phyloP scores from a whole-genome alignment of 2,797 vertebrate species.

The Coccyzus lansbergi region DNA sequence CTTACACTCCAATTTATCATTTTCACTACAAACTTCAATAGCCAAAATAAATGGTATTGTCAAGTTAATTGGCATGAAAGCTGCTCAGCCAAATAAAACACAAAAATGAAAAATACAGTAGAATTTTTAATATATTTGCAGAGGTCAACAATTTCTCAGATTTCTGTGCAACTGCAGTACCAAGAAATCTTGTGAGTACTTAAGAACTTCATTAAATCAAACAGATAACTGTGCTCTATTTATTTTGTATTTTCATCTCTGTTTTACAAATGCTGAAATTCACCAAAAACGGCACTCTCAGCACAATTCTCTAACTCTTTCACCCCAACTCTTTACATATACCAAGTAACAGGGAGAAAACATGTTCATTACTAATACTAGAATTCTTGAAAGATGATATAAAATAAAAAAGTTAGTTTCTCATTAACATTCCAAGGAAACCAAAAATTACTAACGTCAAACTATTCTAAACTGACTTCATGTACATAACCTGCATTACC shows the following conservation, averaged over 20 bases:
- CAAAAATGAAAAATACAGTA: neutral
- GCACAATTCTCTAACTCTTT: neutral
- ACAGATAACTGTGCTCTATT: neutral
- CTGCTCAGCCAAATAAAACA: neutral
- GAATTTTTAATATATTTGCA: neutral
- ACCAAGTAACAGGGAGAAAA: neutral
- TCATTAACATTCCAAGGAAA: neutral
- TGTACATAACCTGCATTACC: neutral
- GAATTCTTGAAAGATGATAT: neutral
- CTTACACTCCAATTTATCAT: neutral
- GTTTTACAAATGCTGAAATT: neutral
- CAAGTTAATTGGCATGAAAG: neutral
- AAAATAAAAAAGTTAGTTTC: neutral
- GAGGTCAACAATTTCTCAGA: neutral
- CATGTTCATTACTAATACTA: neutral
- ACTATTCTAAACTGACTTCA: neutral
- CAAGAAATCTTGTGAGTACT: neutral
- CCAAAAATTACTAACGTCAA: rapidly evolving
- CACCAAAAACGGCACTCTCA: neutral
- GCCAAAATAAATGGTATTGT: neutral
- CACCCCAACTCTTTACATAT: neutral
- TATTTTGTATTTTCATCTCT: neutral
- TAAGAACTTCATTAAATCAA: neutral
- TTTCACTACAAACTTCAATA: neutral
- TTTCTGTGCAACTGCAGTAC: neutral